Conservation (phyloP, 1,140 invertebrate genomes). For the Coenobita brevimanus region DNA sequence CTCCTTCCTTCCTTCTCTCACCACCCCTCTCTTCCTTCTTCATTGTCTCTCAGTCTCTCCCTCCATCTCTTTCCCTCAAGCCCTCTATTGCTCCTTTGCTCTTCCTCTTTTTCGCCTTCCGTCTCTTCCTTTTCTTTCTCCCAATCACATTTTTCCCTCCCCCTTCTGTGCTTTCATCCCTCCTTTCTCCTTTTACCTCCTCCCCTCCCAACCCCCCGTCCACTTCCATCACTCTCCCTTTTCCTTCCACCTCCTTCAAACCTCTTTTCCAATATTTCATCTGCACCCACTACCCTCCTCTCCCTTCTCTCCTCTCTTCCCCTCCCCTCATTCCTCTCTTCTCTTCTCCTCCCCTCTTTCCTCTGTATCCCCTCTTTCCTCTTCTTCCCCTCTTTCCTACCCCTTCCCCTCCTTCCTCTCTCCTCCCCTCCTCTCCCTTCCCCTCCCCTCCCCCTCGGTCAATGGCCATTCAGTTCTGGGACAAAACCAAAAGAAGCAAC, state of each 20-base stretch:
- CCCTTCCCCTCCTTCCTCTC: background rate
- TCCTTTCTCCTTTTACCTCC: background rate
- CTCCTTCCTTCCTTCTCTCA: too few species aligned
- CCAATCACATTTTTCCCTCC: background rate
- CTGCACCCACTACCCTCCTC: background rate
- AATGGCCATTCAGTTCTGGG: too few species aligned
- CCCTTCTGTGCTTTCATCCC: background rate
- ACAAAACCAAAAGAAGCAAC: too few species aligned
- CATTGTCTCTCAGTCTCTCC: background rate
- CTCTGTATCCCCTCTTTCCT: background rate
- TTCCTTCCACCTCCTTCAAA: background rate
- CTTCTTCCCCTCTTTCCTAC: background rate
- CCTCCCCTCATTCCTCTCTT: background rate
- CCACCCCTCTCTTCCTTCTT: too few species aligned
- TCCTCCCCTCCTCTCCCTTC: background rate
- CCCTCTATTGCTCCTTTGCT: background rate
- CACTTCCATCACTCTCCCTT: background rate
- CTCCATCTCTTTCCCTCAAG: background rate
- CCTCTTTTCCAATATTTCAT: background rate
- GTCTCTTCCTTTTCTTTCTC: too few species aligned
- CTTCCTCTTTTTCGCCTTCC: background rate
- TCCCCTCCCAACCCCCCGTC: too few species aligned
- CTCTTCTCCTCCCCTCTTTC: background rate
- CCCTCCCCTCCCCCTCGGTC: background rate
- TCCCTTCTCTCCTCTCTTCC: background rate